phyloP scores from a whole-genome alignment of 92 coral and sea anemone species.

The Zoanthus gigantus region DNA sequence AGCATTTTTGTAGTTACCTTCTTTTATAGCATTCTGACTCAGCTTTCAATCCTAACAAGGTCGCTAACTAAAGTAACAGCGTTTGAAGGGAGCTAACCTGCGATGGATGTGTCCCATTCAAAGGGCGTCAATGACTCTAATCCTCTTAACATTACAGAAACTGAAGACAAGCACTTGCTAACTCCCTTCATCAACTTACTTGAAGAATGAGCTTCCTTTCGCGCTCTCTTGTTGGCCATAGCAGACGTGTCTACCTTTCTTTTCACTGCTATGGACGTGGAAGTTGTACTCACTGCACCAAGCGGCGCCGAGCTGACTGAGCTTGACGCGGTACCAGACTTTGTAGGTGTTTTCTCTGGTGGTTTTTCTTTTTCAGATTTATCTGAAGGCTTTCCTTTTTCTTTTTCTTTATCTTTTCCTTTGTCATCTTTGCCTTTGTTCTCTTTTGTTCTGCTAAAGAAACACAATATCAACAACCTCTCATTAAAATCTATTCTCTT shows the following conservation, averaged over 20 bases:
- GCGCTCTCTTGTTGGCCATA: slow-evolving; percentile 74
- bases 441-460: slow-evolving; percentile 9
- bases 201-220: slow-evolving; percentile 69
- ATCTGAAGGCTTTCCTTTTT: slow-evolving; percentile 40
- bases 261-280: slow-evolving; percentile 83
- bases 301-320: slow-evolving; percentile 57
- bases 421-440: slow-evolving; percentile 34
- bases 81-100: too few relatives aligned
- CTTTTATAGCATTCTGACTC: too few relatives aligned
- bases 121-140: too few relatives aligned
- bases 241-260: slow-evolving; percentile 75
- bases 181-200: not conserved
- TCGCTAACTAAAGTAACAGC: too few relatives aligned
- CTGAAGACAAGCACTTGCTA: not conserved
- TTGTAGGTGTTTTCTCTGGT: slow-evolving; percentile 48
- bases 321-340: slow-evolving; percentile 54
- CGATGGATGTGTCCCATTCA: too few relatives aligned
- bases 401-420: slow-evolving; percentile 40
- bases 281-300: slow-evolving; percentile 72
- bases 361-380: slow-evolving; percentile 52
- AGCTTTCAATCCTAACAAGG: too few relatives aligned
- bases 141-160: too few relatives aligned
- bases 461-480: not conserved
- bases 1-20: too few relatives aligned
- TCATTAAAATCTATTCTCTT: too few relatives aligned